A percentile compares a stretch with the other conserved stretches of the same genome.
Evolutionary conservation across 2,888 invertebrate species (phyloP).

Genomic region (Drosophila niveifrons): DNA sequence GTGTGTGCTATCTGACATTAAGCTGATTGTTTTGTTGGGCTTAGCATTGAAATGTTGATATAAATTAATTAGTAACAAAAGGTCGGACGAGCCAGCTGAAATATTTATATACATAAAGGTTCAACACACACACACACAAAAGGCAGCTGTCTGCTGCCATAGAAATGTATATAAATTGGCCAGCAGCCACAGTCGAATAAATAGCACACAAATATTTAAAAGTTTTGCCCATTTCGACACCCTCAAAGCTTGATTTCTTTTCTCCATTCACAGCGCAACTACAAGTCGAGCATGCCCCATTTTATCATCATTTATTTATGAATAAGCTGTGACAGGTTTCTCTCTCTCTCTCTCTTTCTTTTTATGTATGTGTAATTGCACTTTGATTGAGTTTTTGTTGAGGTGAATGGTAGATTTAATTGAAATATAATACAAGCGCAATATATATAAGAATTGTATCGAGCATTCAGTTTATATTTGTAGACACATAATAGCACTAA

Average conservation of each 20-base stretch:
- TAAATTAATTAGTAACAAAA: conserved; percentile 77
- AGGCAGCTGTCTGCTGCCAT: conserved; percentile 11
- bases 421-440: conserved; percentile 44
- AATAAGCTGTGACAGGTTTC: conserved; percentile 6
- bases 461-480: conserved; percentile 10
- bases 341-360: neutral
- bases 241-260: conserved; percentile 7
- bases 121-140: conserved; percentile 14
- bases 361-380: conserved; percentile 46
- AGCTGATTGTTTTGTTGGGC: conserved; percentile 81
- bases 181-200: conserved; percentile 48
- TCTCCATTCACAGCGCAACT: conserved; percentile 8
- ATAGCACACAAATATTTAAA: conserved; percentile 59
- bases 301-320: conserved; percentile 24
- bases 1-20: conserved; percentile 66
- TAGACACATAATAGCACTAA: conserved; percentile 37
- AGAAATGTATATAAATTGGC: conserved; percentile 22
- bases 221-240: conserved; percentile 31
- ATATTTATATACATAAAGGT: conserved; percentile 52
- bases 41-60: conserved; percentile 81
- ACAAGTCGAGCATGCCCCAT: neutral
- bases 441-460: conserved; percentile 10
- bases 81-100: conserved; percentile 51
- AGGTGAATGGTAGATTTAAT: conserved; percentile 41
- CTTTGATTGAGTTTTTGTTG: conserved; percentile 50